Conservation (phyloP, 1,140 invertebrate species). For the Copidosoma floridanum region DNA sequence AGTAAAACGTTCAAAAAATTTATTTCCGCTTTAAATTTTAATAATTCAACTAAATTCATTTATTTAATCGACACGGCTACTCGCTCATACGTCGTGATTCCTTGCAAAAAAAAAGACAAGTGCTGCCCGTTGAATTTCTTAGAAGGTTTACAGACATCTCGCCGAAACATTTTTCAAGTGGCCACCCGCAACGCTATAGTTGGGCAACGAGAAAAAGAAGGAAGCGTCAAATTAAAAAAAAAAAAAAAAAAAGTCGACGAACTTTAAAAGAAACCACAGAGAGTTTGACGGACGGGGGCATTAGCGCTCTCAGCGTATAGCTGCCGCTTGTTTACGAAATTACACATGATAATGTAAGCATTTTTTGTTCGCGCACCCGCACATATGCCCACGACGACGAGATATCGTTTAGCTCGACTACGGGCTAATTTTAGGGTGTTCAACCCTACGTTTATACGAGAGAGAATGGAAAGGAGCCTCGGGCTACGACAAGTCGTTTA, state of each 20-base stretch:
- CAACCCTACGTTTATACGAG: conserved; percentile 43
- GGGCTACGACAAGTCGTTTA: conserved; percentile 34
- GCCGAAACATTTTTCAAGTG: too few species aligned
- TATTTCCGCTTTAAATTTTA: too few species aligned
- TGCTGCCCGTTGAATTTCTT: too few species aligned
- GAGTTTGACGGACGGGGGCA: not conserved
- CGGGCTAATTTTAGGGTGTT: conserved; percentile 57
- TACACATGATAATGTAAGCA: conserved; percentile 58
- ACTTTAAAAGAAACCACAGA: too few species aligned
- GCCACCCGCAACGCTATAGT: conserved; percentile 49
- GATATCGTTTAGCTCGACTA: conserved; percentile 33
- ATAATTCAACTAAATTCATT: too few species aligned
- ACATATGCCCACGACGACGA: not conserved
- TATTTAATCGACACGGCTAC: too few species aligned
- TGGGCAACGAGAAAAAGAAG: conserved; percentile 25
- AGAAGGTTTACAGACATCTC: too few species aligned
- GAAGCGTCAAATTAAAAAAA: not conserved
- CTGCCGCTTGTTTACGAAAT: conserved; percentile 51
- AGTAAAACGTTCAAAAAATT: too few species aligned
- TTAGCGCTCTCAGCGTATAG: conserved; percentile 21
- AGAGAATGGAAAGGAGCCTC: too few species aligned
- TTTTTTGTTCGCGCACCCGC: conserved; percentile 51
- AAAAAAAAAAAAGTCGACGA: not conserved
- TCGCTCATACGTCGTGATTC: too few species aligned
- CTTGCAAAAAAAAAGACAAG: too few species aligned